Conservation (phyloP, 2,888 invertebrate species). For the Parnassius apollo region DNA sequence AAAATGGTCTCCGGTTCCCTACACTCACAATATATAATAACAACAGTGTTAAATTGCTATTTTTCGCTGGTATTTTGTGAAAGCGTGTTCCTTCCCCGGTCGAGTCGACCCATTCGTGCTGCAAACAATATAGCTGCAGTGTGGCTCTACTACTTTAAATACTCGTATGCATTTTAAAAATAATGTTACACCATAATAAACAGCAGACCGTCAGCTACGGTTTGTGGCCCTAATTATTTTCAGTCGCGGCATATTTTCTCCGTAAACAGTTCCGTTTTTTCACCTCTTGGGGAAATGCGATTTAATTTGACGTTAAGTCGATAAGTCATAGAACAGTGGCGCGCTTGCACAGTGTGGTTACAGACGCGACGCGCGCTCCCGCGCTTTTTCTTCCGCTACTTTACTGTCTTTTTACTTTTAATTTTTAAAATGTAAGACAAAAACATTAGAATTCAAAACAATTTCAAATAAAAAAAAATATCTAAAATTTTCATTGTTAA, state of each 20-base stretch:
- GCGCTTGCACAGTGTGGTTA: slow-evolving; percentile 56
- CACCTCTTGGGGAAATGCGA: slow-evolving; percentile 69
- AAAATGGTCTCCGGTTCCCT: too few species aligned
- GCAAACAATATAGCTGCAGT: too few species aligned
- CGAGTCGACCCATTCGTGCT: too few species aligned
- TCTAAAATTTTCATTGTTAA: slow-evolving; percentile 54
- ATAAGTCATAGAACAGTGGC: slow-evolving; percentile 55
- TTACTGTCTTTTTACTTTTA: slow-evolving; percentile 2
- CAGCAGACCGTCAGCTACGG: slow-evolving; percentile 39
- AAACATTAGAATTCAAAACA: slow-evolving; percentile 34
- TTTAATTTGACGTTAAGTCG: slow-evolving; percentile 67
- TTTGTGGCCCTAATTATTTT: slow-evolving; percentile 63
- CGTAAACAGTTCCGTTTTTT: slow-evolving; percentile 68
- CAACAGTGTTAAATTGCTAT: too few species aligned
- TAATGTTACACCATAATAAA: slow-evolving; percentile 26
- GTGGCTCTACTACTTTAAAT: slow-evolving; percentile 42
- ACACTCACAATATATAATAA: too few species aligned
- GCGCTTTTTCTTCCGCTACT: slow-evolving; percentile 34
- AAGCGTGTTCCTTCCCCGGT: too few species aligned
- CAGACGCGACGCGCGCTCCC: slow-evolving; percentile 56
- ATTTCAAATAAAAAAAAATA: slow-evolving; percentile 30
- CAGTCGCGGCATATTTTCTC: slow-evolving; percentile 66
- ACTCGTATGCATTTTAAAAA: slow-evolving; percentile 36
- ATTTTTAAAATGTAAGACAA: slow-evolving; percentile 16
- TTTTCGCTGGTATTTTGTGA: too few species aligned